phyloP scores from a whole-genome alignment of 35 echinoderm and acorn worm genomes.

The Lytechinus pictus region DNA sequence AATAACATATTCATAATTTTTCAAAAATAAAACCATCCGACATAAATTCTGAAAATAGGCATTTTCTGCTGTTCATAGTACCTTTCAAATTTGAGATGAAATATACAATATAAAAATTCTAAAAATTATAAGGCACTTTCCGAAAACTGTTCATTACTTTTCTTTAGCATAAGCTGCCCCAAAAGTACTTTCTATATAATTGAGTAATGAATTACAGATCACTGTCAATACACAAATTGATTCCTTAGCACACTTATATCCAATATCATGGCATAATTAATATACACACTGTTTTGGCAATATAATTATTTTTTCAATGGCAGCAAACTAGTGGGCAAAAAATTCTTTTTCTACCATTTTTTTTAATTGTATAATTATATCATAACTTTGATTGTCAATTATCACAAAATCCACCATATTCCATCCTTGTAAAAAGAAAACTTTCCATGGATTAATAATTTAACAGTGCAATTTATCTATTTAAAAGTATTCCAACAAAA shows the following conservation, averaged over 20 bases:
- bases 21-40: too few species aligned
- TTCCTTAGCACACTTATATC: neutral
- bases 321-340: neutral
- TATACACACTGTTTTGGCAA: neutral
- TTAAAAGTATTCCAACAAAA: neutral
- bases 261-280: neutral
- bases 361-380: neutral
- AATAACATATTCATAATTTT: too few species aligned
- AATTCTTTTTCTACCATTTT: neutral
- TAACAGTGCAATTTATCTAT: neutral
- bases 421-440: neutral
- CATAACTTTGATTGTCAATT: neutral
- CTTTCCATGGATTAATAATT: neutral
- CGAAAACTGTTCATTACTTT: neutral
- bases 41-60: too few species aligned
- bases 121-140: neutral
- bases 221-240: neutral
- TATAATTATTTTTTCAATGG: neutral
- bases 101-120: neutral
- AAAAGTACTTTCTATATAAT: neutral
- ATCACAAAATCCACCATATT: neutral
- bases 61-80: too few species aligned
- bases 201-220: neutral
- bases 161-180: neutral
- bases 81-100: too few species aligned